phyloP scores from a whole-genome alignment of 1,140 invertebrate species.

The Trachelipus rathkii region DNA sequence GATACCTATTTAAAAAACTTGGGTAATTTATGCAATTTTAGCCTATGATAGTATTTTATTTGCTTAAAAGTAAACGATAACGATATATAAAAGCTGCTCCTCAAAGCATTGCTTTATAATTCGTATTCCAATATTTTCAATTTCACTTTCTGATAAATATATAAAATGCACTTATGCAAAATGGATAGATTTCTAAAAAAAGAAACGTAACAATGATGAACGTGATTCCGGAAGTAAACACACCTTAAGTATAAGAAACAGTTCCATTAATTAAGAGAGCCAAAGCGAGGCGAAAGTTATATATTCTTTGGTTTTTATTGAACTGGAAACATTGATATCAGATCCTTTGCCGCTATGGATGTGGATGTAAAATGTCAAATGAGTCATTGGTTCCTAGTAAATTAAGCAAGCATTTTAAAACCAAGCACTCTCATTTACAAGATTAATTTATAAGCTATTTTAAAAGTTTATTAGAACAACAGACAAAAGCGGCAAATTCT shows the following conservation, averaged over 20 bases:
- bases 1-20: neutral
- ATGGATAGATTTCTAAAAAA: conserved; percentile 6
- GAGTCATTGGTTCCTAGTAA: conserved; percentile 8
- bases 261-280: conserved; percentile 19
- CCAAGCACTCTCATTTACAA: conserved; percentile 21
- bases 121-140: neutral
- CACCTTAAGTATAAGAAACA: neutral
- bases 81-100: neutral
- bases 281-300: neutral
- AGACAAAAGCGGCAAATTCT: neutral
- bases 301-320: neutral
- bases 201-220: conserved; percentile 17
- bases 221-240: neutral
- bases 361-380: neutral
- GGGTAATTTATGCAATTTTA: neutral
- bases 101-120: neutral
- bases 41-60: neutral
- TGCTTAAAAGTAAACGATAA: neutral
- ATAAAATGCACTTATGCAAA: neutral
- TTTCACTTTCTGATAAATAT: neutral
- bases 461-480: neutral
- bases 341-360: neutral
- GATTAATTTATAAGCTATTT: neutral
- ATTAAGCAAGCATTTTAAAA: conserved; percentile 3
- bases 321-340: neutral